These are phyloP conservation scores for Epinotia brunnichana DNA, from an alignment of 2,888 invertebrate species.

Conservation along the genomic window DNA sequence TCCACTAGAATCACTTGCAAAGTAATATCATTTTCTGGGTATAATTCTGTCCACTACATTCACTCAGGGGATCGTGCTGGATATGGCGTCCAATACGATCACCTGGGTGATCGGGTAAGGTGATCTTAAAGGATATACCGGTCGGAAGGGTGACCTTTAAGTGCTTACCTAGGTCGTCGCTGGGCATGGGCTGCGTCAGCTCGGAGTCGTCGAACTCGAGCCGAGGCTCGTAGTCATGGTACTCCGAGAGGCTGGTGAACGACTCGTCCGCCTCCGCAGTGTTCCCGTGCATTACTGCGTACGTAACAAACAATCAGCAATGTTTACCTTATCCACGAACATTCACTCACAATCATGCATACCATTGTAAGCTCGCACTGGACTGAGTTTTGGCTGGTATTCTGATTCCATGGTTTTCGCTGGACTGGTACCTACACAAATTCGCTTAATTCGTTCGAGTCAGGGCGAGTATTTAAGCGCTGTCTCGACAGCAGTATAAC, in stretches of 20 bases:
- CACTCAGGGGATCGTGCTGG: too few relatives aligned
- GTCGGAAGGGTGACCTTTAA: slow-evolving; percentile 28
- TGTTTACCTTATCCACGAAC: slow-evolving; percentile 28
- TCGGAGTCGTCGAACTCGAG: slow-evolving; percentile 98
- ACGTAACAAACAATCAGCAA: slow-evolving; percentile 48
- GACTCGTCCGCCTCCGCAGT: slow-evolving; percentile 87
- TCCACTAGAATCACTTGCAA: too few relatives aligned
- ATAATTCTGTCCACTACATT: too few relatives aligned
- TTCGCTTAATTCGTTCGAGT: slow-evolving; percentile 3
- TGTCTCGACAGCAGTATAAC: slow-evolving; percentile 14
- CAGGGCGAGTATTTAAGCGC: slow-evolving; percentile 25
- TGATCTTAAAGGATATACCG: too few relatives aligned
- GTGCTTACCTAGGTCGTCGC: slow-evolving; percentile 87
- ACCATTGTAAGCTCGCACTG: slow-evolving; percentile 79
- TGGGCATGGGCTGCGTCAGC: slow-evolving; percentile 82
- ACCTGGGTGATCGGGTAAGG: too few relatives aligned
- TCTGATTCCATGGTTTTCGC: slow-evolving; percentile 66
- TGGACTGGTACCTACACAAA: slow-evolving; percentile 34
- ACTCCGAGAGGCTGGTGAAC: slow-evolving; percentile 94
- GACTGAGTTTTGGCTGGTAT: slow-evolving; percentile 73
- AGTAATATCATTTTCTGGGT: too few relatives aligned
- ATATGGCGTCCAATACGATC: too few relatives aligned
- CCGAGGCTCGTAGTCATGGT: slow-evolving; percentile 97
- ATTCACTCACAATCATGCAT: slow-evolving; percentile 42
- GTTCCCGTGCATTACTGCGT: slow-evolving; percentile 67